A percentile compares a stretch with the other conserved stretches of the same genome.
Evolutionary conservation across 2,888 invertebrate species (phyloP).

Genomic region (Tetragnatha montana): DNA sequence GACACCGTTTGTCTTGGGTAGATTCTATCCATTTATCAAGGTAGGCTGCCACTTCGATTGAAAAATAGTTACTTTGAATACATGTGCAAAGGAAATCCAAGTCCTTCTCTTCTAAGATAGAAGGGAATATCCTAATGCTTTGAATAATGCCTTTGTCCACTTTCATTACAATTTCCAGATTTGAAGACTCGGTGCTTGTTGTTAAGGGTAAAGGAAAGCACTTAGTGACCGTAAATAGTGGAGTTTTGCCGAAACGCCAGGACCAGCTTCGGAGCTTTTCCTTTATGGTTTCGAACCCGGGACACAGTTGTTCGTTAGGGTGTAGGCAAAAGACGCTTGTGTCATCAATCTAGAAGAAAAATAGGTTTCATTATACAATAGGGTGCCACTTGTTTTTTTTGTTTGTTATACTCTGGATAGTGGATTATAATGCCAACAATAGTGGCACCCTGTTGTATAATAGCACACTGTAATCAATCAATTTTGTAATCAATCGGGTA

Average conservation of each 20-base stretch:
- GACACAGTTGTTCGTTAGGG: conserved; percentile 91
- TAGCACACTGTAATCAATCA: too few relatives aligned
- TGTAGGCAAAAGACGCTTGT: conserved; percentile 80
- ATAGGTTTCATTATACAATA: too few relatives aligned
- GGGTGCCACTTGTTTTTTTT: too few relatives aligned
- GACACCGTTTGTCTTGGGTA: neutral
- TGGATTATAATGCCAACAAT: too few relatives aligned
- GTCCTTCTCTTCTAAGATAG: conserved; percentile 28
- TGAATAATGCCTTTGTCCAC: conserved; percentile 47
- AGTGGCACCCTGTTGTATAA: too few relatives aligned
- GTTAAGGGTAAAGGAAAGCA: conserved; percentile 39
- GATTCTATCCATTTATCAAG: conserved; percentile 33
- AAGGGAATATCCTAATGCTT: conserved; percentile 37
- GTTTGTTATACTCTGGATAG: too few relatives aligned
- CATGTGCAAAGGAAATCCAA: conserved; percentile 4
- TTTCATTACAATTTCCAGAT: conserved; percentile 28
- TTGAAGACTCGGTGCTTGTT: neutral
- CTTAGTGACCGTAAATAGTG: conserved; percentile 80
- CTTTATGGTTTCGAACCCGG: conserved; percentile 83
- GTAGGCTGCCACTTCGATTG: neutral
- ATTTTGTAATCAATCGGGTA: neutral
- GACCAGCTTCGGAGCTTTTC: conserved; percentile 87
- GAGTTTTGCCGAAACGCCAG: conserved; percentile 92
- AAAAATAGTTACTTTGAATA: conserved; percentile 34
- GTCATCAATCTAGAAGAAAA: conserved; percentile 17